These are phyloP conservation scores for Dione juno DNA, from an alignment of 2,888 invertebrate species.

Conservation along the genomic window DNA sequence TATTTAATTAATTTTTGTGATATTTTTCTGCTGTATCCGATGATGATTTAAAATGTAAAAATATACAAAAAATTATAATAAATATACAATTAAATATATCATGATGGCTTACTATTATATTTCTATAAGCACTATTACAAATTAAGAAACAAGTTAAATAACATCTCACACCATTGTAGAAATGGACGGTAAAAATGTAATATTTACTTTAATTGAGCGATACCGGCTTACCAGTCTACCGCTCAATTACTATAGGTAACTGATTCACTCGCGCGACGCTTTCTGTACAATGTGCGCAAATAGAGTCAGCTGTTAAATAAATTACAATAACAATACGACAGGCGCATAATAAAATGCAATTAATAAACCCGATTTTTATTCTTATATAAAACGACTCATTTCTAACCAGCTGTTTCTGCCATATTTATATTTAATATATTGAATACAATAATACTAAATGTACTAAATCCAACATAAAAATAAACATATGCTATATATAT, in stretches of 20 bases:
- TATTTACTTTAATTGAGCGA: no score
- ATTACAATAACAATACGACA: conserved; percentile 3
- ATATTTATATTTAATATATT: background rate
- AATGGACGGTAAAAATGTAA: no score
- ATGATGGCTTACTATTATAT: no score
- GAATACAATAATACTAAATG: background rate
- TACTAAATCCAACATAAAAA: background rate
- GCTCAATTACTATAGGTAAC: no score
- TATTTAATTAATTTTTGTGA: background rate
- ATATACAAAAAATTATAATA: no score
- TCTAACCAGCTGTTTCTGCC: background rate
- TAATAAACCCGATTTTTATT: background rate
- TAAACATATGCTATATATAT: background rate
- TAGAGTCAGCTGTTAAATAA: conserved; percentile 17
- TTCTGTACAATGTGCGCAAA: conserved; percentile 12
- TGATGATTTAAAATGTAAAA: no score
- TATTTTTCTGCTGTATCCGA: no score
- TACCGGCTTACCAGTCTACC: no score
- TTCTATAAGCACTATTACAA: no score
- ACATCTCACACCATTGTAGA: no score
- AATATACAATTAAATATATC: no score
- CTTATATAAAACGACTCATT: background rate
- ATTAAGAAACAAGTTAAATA: no score
- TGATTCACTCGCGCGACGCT: conserved; percentile 1
- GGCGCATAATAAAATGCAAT: conserved; percentile 1